A percentile compares a stretch with the other conserved stretches of the same genome.
These are phyloP conservation scores for Pan troglodytes DNA, from an alignment of 2,113 vertebrate species.

Conservation along the genomic window DNA sequence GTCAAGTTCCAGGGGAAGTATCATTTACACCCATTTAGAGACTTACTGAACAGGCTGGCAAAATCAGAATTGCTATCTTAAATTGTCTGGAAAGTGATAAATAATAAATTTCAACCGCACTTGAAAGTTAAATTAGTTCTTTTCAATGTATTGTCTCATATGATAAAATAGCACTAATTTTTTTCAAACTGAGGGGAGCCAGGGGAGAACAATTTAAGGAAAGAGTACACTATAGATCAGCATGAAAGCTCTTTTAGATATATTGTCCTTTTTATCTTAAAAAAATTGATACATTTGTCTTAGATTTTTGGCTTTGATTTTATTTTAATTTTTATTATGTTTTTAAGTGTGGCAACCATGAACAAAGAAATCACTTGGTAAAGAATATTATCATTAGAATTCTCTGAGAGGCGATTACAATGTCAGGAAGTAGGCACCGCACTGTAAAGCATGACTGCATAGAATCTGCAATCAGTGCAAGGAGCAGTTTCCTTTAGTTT, in stretches of 20 bases:
- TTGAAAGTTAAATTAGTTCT: constrained; percentile 1
- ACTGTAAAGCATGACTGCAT: neutral
- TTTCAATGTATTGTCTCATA: neutral
- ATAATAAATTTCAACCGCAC: neutral
- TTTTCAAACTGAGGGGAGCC: neutral
- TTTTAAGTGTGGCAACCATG: neutral
- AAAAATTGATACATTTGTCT: neutral
- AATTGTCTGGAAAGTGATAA: constrained; percentile 14
- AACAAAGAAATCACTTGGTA: constrained; percentile 55
- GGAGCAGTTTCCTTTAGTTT: neutral
- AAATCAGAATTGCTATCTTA: neutral
- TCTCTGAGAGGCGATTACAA: neutral
- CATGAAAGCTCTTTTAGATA: neutral
- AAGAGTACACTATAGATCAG: neutral
- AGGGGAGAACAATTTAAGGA: neutral
- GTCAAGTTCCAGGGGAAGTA: neutral
- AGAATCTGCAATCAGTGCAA: neutral
- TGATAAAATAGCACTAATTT: neutral
- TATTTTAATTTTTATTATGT: constrained; percentile 11
- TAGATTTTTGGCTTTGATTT: constrained; percentile 12
- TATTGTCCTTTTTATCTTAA: neutral
- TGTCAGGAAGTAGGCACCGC: neutral
- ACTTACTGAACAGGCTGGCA: neutral
- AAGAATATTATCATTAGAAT: constrained; percentile 36
- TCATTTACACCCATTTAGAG: neutral